Conservation (phyloP, 2,888 invertebrate genomes). For the Eupithecia tripunctaria region DNA sequence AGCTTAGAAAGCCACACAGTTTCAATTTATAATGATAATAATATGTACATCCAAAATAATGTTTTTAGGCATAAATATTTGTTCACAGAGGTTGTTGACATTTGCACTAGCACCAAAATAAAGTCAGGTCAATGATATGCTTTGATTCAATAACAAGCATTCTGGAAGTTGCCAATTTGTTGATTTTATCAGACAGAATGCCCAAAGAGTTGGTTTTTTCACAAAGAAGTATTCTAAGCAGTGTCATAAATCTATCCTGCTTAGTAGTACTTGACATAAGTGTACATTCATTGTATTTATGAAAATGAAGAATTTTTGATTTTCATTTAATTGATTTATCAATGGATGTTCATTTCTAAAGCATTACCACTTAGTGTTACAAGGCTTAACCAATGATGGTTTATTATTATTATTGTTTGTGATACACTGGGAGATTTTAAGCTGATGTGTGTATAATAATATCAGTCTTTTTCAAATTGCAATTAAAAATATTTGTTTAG, state of each 20-base stretch:
- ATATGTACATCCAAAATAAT: no score
- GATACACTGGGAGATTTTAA: no score
- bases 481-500: no score
- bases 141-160: background rate
- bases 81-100: slow-evolving; percentile 13
- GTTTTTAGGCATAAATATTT: slow-evolving; percentile 11
- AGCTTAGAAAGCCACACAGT: background rate
- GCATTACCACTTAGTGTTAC: no score
- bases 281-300: no score
- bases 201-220: background rate
- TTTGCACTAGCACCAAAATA: slow-evolving; percentile 15
- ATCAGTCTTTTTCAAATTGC: no score
- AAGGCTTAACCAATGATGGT: no score
- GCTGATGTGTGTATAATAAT: no score
- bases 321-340: no score
- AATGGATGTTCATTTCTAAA: background rate
- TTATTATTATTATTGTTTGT: no score
- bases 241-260: background rate
- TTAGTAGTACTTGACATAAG: no score
- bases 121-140: slow-evolving; percentile 24
- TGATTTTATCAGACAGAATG: background rate
- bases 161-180: background rate
- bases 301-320: no score
- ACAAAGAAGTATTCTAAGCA: background rate
- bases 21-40: background rate